Base-by-base conservation (phyloP, 2,888 invertebrate species). In the Chloroclystis v-ata region DNA sequence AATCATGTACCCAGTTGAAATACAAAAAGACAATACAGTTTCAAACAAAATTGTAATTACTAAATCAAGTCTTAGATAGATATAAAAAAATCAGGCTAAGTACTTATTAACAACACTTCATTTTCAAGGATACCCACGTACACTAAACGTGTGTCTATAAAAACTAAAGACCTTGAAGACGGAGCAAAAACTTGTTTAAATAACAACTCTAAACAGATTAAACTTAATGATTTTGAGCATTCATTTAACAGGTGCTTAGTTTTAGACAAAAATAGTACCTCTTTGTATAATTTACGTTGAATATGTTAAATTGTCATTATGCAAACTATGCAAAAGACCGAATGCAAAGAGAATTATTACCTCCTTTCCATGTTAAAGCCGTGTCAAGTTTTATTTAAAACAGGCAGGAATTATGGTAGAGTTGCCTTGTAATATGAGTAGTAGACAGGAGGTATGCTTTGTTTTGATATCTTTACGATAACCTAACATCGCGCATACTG, bases 181-280 rank as follows among this genome's bases (percentile, higher is more conserved):
- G 50, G 48, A 50, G 55, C 54, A 62, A 66, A 65, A 68, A 67
- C 67, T 63, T 60, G 67, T 67, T 66, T 59, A 61, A 61, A 62
- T 56, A 65, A 63, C 59, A 64, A 62, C 55, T 53, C 41, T 49
- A 54, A 53, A 52, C 49, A 63, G 57, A 55, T 60, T 56, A 56
- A 43, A 55, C 40, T 52, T 44, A 54, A 57, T 49, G 43, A 52
- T 52, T 38, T 29, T 38, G 25, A 46, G 35, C 44, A 52, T 48
- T 43, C 45, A 50, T 46, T 54, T 52, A 53, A 48, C 43, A 48
- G 37, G 49, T 49, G 45, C 20, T 51, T 44, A 28, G 43, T 32
- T 39, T 32, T 30, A 50, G 43, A 49, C 52, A 53, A 52, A 41
- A 24, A 38, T 20, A 42, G 20, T 42, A 25, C 47, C 41, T 47